These are phyloP conservation scores for Acropternis orthonyx DNA, from an alignment of 2,797 vertebrate species.

Conservation along the genomic window DNA sequence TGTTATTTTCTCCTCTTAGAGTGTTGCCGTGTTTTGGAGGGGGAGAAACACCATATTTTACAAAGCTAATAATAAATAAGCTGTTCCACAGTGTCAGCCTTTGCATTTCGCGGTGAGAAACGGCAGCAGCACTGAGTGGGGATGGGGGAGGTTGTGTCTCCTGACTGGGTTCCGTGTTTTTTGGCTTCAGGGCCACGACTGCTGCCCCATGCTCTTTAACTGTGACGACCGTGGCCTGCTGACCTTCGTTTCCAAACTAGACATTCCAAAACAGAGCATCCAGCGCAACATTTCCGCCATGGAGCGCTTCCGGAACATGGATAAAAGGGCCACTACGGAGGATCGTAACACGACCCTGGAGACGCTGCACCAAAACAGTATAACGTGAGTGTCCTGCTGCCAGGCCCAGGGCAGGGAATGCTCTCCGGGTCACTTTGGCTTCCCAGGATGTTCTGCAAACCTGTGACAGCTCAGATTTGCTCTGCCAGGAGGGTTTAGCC, in stretches of 20 bases:
- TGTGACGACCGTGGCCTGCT: constrained; percentile 90
- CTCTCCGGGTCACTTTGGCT: not conserved
- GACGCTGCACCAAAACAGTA: constrained; percentile 96
- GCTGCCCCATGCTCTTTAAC: constrained; percentile 98
- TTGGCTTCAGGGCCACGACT: constrained; percentile 90
- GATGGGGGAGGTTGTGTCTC: too few relatives aligned
- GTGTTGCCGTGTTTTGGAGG: not conserved
- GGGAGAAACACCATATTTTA: not conserved
- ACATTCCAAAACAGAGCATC: constrained; percentile 98
- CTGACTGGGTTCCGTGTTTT: not conserved
- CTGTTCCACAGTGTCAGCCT: not conserved
- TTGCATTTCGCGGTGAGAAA: not conserved
- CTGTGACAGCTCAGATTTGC: not conserved
- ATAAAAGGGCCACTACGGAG: constrained; percentile 95
- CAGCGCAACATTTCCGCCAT: constrained; percentile 98
- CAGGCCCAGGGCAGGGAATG: rapidly evolving
- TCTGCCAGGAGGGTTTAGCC: not conserved
- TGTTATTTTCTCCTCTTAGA: not conserved
- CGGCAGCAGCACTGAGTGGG: not conserved
- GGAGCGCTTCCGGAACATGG: constrained; percentile 99
- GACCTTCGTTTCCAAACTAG: constrained; percentile 94
- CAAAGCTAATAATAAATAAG: not conserved
- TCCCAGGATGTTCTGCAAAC: not conserved
- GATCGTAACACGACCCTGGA: constrained; percentile 94
- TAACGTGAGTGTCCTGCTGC: constrained; percentile 82